phyloP scores from a whole-genome alignment of 2,797 vertebrate genomes.

The Rhinella marina region DNA sequence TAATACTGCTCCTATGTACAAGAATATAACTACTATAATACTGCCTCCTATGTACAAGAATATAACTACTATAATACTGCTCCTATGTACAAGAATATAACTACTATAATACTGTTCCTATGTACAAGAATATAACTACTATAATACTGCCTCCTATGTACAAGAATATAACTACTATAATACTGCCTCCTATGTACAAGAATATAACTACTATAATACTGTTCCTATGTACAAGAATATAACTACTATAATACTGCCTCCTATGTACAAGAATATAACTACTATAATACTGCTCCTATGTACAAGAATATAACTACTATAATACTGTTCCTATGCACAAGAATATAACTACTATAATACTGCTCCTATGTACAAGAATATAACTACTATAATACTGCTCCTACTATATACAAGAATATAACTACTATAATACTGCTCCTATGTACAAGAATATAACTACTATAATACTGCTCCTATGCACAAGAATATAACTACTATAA shows the following conservation, averaged over 20 bases:
- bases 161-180: slow-evolving; percentile 16
- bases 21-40: slow-evolving; percentile 9
- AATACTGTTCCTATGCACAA: background rate
- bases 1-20: background rate
- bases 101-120: background rate
- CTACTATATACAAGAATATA: too few species aligned
- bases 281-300: background rate
- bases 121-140: background rate
- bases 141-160: background rate
- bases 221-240: background rate
- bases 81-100: background rate
- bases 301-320: slow-evolving; percentile 16
- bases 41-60: background rate
- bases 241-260: background rate
- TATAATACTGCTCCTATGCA: background rate
- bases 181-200: slow-evolving; percentile 8
- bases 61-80: slow-evolving; percentile 3
- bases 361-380: background rate
- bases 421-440: too few species aligned
- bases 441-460: too few species aligned
- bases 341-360: slow-evolving; percentile 16
- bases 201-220: background rate
- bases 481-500: slow-evolving; percentile 1
- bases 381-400: background rate
- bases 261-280: background rate